Evolutionary conservation across 1,140 invertebrate species (phyloP), one percentile per base, ranked within the genome.

Genomic region (Solen grandis): DNA sequence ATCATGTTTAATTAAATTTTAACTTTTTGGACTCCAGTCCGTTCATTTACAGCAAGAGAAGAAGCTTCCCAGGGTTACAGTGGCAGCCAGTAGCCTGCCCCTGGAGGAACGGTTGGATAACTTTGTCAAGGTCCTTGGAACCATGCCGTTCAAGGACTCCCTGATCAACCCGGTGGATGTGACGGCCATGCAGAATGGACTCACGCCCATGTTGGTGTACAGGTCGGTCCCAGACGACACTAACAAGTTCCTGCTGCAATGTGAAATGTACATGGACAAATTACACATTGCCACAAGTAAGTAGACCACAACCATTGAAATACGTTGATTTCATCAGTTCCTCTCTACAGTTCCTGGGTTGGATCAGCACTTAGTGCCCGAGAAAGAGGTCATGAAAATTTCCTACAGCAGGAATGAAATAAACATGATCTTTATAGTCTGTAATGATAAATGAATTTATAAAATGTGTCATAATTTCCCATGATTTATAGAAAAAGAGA

Each of bases 251-350:
- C 54, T 41, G 1, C 50, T 86, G 1, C 55, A 46, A 5, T 86
- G 84, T 82, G 86, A 88, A 36, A 31, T 86, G 22, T 88, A 85
- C 36, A 31, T 88, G 52, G 84, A 88, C 50, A 85, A 86, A 50
- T 60, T 87, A 16, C 69, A 85, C 36, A 85, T 88, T 27, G 75
- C 79, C 4, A 72, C 77, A 16, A 33, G 77, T 74, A 74, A 75
- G 75, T 65, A 68, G 41, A 46, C n/a, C n/a, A n/a, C n/a, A n/a
- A n/a, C n/a, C n/a, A n/a, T n/a, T n/a, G n/a, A n/a, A n/a, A n/a
- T n/a, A n/a, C n/a, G n/a, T n/a, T n/a, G n/a, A n/a, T n/a, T n/a
- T n/a, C n/a, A n/a, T n/a, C n/a, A n/a, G n/a, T n/a, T n/a, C n/a
- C n/a, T n/a, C n/a, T n/a, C n/a, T n/a, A n/a, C n/a, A n/a, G n/a